Percentiles rank a stretch among this genome's conserved stretches.
Conservation (phyloP, 1,140 invertebrate species). For the Pararge aegeria region DNA sequence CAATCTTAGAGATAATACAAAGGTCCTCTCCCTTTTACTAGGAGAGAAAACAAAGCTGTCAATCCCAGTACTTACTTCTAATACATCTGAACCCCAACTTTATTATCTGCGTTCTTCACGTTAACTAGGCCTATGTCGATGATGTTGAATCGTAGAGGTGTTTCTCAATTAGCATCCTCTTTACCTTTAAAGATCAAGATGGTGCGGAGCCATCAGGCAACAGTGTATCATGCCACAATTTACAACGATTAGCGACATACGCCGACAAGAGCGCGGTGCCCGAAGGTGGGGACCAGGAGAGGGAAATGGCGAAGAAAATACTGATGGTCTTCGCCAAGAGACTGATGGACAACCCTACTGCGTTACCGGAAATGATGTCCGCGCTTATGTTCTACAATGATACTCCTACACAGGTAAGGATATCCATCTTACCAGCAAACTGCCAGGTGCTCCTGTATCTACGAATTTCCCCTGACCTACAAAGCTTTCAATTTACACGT, state of each 20-base stretch:
- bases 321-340: constrained; percentile 83
- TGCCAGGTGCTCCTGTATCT: too few relatives aligned
- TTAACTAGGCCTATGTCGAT: too few relatives aligned
- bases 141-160: too few relatives aligned
- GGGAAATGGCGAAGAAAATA: constrained; percentile 82
- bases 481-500: too few relatives aligned
- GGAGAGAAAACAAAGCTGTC: too few relatives aligned
- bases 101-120: too few relatives aligned
- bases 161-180: not conserved
- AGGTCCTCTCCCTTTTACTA: too few relatives aligned
- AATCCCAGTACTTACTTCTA: too few relatives aligned
- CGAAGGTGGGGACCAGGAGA: constrained; percentile 67
- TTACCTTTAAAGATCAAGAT: constrained; percentile 85
- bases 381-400: constrained; percentile 86
- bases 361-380: constrained; percentile 90
- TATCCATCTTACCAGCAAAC: not conserved
- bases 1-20: too few relatives aligned
- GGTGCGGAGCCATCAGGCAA: constrained; percentile 96
- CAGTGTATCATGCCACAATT: constrained; percentile 92
- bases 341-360: constrained; percentile 77
- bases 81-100: too few relatives aligned
- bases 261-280: constrained; percentile 81
- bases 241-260: constrained; percentile 86
- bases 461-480: too few relatives aligned
- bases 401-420: constrained; percentile 83